phyloP scores from a whole-genome alignment of 1,140 invertebrate genomes.

The Cepaea nemoralis region DNA sequence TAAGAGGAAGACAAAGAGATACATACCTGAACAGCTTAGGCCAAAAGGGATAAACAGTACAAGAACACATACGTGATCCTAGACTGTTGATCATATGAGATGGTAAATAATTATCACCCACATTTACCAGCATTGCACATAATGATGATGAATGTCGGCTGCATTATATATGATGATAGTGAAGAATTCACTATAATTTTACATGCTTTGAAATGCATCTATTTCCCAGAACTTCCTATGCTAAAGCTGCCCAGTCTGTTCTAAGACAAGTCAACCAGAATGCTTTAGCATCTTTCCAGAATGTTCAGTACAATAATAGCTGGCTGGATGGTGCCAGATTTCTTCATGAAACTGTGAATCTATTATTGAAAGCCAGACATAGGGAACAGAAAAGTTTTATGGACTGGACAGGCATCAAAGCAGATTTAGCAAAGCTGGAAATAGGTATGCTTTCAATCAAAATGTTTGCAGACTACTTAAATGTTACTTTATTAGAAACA shows the following conservation, averaged over 20 bases:
- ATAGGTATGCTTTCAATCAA: slow-evolving; percentile 48
- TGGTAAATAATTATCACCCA: too few species aligned
- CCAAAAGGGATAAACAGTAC: too few species aligned
- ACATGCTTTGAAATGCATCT: neutral
- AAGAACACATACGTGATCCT: too few species aligned
- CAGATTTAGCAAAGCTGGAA: slow-evolving; percentile 49
- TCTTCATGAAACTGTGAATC: slow-evolving; percentile 52
- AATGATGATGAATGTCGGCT: too few species aligned
- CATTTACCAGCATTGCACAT: too few species aligned
- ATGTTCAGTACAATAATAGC: slow-evolving; percentile 51
- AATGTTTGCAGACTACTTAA: too few species aligned
- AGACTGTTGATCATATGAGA: too few species aligned
- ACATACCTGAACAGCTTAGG: too few species aligned
- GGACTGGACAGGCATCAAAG: slow-evolving; percentile 55
- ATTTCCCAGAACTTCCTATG: neutral
- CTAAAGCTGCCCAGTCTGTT: slow-evolving; percentile 41
- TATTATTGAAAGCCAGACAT: slow-evolving; percentile 45
- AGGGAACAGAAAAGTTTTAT: slow-evolving; percentile 54
- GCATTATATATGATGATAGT: too few species aligned
- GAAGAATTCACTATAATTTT: too few species aligned
- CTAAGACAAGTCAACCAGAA: slow-evolving; percentile 53
- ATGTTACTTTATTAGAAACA: too few species aligned
- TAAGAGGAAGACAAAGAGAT: too few species aligned
- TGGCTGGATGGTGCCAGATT: slow-evolving; percentile 58
- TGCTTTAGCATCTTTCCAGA: slow-evolving; percentile 51